Base-by-base conservation (phyloP, 2,888 invertebrate species). In the Diarsia rubi region DNA sequence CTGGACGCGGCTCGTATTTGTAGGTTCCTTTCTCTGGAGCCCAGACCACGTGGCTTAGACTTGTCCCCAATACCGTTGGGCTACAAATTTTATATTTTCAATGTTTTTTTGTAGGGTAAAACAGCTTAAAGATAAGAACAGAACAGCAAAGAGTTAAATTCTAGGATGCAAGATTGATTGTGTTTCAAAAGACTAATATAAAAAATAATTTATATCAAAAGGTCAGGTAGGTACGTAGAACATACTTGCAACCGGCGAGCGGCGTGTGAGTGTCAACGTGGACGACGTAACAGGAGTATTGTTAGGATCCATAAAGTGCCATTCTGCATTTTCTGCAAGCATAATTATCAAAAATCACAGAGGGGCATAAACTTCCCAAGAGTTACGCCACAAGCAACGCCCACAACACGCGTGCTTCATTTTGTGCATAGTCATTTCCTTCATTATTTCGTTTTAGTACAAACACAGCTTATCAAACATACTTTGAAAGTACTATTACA, bases 401-500 rank as follows among this genome's bases (percentile, higher is more conserved):
- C n/a, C n/a, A n/a, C 4, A 5, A 45, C 0, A 0, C 27, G 14
- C 12, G 12, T 12, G 49, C 21, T 75, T 21, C 44, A 1, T 27
- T 49, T 52, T 57, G 44, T 21, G n/a, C 24, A 37, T 54, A 31
- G 14, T 21, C 27, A 52, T 19, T 54, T 70, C 24, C 47, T 21
- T 14, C 2, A 60, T 60, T 62, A 14, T 42, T 59, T 59, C 16
- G 12, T 59, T 59, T 49, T 21, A 16, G n/a, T 45, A 65, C 21
- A 68, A 42, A 47, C 12, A 44, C 21, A 47, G 14, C 37, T 21
- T 60, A 44, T 31, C 21, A 60, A 47, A 49, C 47, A 49, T 81
- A 52, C 24, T 60, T 52, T 59, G 14, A 37, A 62, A 73, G 19
- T 62, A n/a, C n/a, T n/a, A 62, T 72, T 69, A 73, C 69, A 63